Evolutionary conservation across 2,888 invertebrate species (phyloP).

Genomic region (Drosophila recens): DNA sequence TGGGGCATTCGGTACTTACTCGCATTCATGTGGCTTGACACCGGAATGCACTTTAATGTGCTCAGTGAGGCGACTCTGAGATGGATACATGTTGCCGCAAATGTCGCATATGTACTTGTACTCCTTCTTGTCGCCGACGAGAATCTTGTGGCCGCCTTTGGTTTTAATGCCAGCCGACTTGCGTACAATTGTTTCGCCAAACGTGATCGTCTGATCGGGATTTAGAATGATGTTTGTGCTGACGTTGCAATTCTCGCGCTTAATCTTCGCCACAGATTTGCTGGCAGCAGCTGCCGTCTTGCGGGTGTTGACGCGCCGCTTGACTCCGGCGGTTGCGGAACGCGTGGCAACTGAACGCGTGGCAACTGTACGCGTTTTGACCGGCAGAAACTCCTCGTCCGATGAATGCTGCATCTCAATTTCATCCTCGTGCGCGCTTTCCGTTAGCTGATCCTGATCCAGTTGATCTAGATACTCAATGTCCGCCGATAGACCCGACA

Average conservation of each 20-base stretch:
- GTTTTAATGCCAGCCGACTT: conserved; percentile 66
- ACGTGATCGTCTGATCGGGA: conserved; percentile 51
- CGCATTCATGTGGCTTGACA: conserved; percentile 84
- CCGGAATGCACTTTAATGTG: conserved; percentile 84
- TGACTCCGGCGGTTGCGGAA: conserved; percentile 26
- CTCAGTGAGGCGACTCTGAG: conserved; percentile 83
- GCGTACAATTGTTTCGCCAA: conserved; percentile 57
- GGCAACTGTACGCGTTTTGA: conserved; percentile 31
- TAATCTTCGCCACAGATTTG: conserved; percentile 38
- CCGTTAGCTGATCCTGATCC: conserved; percentile 72
- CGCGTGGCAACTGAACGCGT: conserved; percentile 33
- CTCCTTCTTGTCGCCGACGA: conserved; percentile 76
- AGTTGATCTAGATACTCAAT: conserved; percentile 78
- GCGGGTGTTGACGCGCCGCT: conserved; percentile 48
- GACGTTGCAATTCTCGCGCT: conserved; percentile 40
- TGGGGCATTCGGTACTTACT: conserved; percentile 67
- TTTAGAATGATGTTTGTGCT: conserved; percentile 59
- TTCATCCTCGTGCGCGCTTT: conserved; percentile 75
- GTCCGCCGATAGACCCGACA: conserved; percentile 70
- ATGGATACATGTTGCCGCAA: conserved; percentile 84
- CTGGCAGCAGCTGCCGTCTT: conserved; percentile 17
- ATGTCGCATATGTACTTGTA: conserved; percentile 83
- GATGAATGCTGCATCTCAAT: conserved; percentile 54
- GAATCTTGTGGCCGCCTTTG: conserved; percentile 68
- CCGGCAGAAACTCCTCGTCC: conserved; percentile 74